Conservation (phyloP, 2,113 vertebrate species). For the Aythya baeri region DNA sequence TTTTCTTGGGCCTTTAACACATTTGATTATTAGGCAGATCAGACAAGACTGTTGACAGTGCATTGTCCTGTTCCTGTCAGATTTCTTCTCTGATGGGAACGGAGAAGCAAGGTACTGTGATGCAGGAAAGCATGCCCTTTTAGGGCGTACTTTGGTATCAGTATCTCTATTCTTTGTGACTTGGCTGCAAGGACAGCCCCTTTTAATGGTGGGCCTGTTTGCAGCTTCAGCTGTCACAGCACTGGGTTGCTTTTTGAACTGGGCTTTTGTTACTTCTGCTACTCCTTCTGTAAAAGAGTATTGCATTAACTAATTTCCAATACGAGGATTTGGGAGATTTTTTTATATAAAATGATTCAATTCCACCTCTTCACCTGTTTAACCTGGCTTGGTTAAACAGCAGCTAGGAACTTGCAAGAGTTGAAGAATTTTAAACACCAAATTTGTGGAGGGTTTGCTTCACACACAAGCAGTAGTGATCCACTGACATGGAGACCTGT, state of each 20-base stretch:
- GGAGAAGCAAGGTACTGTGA: not conserved
- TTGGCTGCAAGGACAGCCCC: not conserved
- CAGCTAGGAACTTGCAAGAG: not conserved
- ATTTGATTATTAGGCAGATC: not conserved
- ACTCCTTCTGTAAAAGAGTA: not conserved
- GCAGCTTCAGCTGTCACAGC: not conserved
- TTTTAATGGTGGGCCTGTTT: not conserved
- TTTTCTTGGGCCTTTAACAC: not conserved
- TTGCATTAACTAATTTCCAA: not conserved
- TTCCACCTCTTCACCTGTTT: not conserved
- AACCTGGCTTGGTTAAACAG: not conserved
- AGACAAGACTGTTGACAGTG: not conserved
- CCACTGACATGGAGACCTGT: not conserved
- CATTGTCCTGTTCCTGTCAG: not conserved
- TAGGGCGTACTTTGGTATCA: not conserved
- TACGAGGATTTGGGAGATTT: not conserved
- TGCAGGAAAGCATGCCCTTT: not conserved
- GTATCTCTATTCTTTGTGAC: not conserved
- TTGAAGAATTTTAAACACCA: not conserved
- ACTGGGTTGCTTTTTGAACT: constrained; percentile 23
- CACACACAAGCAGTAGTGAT: not conserved
- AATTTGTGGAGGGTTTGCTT: not conserved
- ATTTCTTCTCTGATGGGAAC: not conserved
- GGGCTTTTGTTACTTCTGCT: not conserved
- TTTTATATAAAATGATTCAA: not conserved